Conservation (phyloP, 2,888 invertebrate species). For the Caenorhabditis japonica region DNA sequence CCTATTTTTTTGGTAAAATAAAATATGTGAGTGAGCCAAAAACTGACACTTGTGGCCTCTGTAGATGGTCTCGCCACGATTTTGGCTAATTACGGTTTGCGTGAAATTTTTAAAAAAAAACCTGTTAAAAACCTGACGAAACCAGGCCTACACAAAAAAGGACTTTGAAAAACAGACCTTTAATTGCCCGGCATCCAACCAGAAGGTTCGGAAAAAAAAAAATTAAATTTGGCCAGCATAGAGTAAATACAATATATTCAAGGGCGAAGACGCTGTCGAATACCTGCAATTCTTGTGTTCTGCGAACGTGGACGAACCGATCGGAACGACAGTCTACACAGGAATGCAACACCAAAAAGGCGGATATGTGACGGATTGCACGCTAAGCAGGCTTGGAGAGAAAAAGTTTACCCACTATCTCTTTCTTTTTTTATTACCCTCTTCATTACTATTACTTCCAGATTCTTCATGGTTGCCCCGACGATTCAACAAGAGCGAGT, state of each 20-base stretch:
- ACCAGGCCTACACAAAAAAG: too few species aligned
- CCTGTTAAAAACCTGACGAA: too few species aligned
- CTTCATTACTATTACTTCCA: slow-evolving; percentile 78
- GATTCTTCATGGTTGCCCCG: slow-evolving; percentile 97
- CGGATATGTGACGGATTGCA: slow-evolving; percentile 98
- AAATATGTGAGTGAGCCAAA: too few species aligned
- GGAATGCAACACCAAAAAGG: slow-evolving; percentile 96
- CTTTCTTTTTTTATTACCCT: not conserved
- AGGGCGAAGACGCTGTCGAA: slow-evolving; percentile 85
- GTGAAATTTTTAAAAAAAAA: too few species aligned
- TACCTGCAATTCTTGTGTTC: slow-evolving; percentile 93
- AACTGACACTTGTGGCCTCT: too few species aligned
- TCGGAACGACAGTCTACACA: slow-evolving; percentile 93
- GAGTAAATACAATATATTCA: not conserved
- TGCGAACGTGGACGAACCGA: slow-evolving; percentile 93
- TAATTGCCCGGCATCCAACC: too few species aligned
- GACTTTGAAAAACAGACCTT: too few species aligned
- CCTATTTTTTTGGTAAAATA: too few species aligned
- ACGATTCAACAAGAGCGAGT: slow-evolving; percentile 96
- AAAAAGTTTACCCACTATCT: slow-evolving; percentile 85
- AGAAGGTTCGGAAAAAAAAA: too few species aligned
- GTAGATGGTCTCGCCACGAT: too few species aligned
- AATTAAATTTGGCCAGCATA: not conserved
- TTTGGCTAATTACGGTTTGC: too few species aligned
- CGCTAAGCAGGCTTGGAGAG: slow-evolving; percentile 88